Percentiles rank a stretch among this genome's conserved stretches.
phyloP scores from a whole-genome alignment of 2,797 vertebrate genomes.

The Tiaroga cobitis region DNA sequence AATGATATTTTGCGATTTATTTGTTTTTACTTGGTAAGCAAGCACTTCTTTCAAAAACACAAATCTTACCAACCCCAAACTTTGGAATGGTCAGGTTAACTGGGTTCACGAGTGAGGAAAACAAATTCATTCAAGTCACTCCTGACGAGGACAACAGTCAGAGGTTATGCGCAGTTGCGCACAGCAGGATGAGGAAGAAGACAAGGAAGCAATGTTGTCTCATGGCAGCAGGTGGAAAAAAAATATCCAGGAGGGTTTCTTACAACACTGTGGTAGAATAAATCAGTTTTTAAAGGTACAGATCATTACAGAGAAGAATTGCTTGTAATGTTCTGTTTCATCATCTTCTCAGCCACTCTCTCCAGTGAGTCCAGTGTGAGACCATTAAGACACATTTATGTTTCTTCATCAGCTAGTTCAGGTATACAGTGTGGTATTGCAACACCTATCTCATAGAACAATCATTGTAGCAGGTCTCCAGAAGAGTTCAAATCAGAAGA shows the following conservation, averaged over 20 bases:
- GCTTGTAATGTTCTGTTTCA: too few relatives aligned
- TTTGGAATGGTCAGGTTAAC: not conserved
- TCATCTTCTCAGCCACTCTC: too few relatives aligned
- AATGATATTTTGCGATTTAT: not conserved
- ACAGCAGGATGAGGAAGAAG: constrained; percentile 18
- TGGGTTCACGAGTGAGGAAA: not conserved
- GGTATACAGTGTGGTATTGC: too few relatives aligned
- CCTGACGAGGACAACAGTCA: constrained; percentile 9
- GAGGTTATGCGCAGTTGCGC: constrained; percentile 19
- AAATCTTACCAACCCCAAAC: not conserved
- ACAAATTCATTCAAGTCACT: not conserved
- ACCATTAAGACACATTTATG: too few relatives aligned
- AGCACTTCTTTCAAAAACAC: not conserved
- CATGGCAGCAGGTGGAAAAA: constrained; percentile 21
- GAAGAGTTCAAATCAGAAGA: too few relatives aligned
- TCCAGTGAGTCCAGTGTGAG: too few relatives aligned
- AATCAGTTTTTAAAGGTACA: not conserved
- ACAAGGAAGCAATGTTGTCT: constrained; percentile 17
- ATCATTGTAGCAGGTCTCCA: too few relatives aligned
- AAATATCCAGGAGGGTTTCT: constrained; percentile 17
- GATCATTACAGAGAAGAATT: not conserved
- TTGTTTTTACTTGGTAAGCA: not conserved
- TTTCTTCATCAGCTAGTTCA: too few relatives aligned
- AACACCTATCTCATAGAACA: too few relatives aligned
- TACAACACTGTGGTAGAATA: not conserved